A percentile compares a stretch with the other conserved stretches of the same genome.
Evolutionary conservation across 35 echinoderm and acorn worm species (phyloP).

Genomic region (Heliocidaris tuberculata): DNA sequence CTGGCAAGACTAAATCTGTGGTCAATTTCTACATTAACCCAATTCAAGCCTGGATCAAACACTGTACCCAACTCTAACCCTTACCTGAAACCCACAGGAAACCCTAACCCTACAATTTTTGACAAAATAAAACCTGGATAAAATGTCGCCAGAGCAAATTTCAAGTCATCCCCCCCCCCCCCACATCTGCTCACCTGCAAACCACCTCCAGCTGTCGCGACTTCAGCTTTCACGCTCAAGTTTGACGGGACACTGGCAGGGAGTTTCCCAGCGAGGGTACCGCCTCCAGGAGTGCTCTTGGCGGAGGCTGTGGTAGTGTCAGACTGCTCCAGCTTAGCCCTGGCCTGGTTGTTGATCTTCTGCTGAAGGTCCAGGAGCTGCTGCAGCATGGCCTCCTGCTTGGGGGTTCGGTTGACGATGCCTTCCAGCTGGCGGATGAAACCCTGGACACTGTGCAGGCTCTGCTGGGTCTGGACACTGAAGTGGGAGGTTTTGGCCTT

Average conservation of each 20-base stretch:
- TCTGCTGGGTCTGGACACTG: slow-evolving; percentile 70
- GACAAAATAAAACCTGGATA: no score
- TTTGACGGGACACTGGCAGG: background rate
- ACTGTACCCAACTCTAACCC: no score
- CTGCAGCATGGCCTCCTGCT: slow-evolving; percentile 65
- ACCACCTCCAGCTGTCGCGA: background rate
- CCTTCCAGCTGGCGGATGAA: slow-evolving; percentile 62
- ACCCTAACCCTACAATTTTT: no score
- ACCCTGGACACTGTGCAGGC: slow-evolving; percentile 73
- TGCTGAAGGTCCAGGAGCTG: slow-evolving; percentile 74
- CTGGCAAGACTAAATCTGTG: no score
- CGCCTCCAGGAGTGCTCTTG: background rate
- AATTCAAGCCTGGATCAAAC: no score
- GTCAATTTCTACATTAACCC: no score
- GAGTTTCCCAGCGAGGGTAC: background rate
- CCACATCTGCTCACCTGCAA: no score
- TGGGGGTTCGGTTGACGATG: slow-evolving; percentile 39
- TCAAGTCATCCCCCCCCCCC: no score
- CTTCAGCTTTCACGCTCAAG: background rate
- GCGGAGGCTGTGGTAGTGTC: background rate
- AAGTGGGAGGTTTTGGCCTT: slow-evolving; percentile 43
- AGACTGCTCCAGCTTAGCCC: background rate
- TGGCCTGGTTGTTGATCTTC: slow-evolving; percentile 57
- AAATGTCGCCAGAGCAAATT: no score
- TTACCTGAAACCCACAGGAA: no score